A percentile compares a stretch with the other conserved stretches of the same genome.
These are phyloP conservation scores for Diprion similis DNA, from an alignment of 1,140 invertebrate species.

Conservation along the genomic window DNA sequence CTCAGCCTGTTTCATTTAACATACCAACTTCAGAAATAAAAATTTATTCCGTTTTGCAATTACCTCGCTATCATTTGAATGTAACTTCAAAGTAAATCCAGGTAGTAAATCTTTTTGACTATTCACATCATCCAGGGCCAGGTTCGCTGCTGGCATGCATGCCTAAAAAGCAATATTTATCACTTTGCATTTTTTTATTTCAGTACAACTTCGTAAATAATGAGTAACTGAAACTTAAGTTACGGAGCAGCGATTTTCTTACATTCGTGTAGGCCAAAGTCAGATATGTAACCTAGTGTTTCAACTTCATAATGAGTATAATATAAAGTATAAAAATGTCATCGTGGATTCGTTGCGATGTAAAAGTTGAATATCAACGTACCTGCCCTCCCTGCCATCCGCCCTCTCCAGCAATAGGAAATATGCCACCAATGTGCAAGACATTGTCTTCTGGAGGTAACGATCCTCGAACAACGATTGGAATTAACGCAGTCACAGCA, in stretches of 20 bases:
- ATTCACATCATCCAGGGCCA: slow-evolving; percentile 97
- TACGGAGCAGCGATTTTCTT: no score
- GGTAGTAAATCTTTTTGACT: slow-evolving; percentile 85
- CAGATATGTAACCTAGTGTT: no score
- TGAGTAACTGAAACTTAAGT: background rate
- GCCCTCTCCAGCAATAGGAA: slow-evolving; percentile 93
- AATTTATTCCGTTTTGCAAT: slow-evolving; percentile 38
- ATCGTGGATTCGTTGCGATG: no score
- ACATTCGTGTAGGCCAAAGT: no score
- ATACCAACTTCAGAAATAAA: no score
- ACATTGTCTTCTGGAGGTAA: slow-evolving; percentile 68
- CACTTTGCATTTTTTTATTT: slow-evolving; percentile 13
- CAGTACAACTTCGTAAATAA: slow-evolving; percentile 11
- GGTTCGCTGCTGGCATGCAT: slow-evolving; percentile 92
- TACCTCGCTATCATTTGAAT: slow-evolving; percentile 98
- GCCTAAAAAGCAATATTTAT: slow-evolving; percentile 61
- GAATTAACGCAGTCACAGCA: slow-evolving; percentile 33
- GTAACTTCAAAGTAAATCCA: slow-evolving; percentile 89
- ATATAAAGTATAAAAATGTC: no score
- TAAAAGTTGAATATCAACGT: slow-evolving; percentile 16
- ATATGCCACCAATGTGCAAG: slow-evolving; percentile 96
- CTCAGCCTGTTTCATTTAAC: slow-evolving; percentile 11
- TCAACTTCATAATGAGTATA: no score
- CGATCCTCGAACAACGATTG: slow-evolving; percentile 36
- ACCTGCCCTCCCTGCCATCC: slow-evolving; percentile 94